Evolutionary conservation across 2,113 vertebrate species (phyloP).

Genomic region (Tupaia chinensis): DNA sequence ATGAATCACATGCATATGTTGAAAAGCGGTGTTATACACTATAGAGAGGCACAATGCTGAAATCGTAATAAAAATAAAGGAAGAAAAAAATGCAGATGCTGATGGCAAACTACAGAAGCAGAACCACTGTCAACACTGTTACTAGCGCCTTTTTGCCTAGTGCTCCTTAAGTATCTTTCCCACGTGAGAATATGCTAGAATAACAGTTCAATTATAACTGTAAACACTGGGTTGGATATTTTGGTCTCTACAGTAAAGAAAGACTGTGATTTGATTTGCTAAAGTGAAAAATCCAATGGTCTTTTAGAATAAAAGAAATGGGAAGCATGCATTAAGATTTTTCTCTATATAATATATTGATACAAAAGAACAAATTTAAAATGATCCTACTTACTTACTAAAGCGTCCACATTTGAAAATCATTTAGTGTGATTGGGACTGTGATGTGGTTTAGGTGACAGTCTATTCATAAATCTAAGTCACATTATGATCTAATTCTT

Average conservation of each 20-base stretch:
- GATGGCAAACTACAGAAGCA: not conserved
- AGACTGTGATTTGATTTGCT: not conserved
- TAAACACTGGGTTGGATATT: not conserved
- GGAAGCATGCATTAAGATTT: not conserved
- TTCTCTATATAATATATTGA: not conserved
- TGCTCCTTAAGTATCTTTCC: not conserved
- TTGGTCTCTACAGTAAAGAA: constrained; percentile 15
- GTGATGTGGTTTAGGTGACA: not conserved
- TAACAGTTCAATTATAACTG: not conserved
- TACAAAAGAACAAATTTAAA: constrained; percentile 8
- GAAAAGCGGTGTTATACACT: too few relatives aligned
- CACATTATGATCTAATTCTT: not conserved
- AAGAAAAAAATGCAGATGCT: not conserved
- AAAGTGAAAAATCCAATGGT: constrained; percentile 17
- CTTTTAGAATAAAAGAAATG: constrained; percentile 28
- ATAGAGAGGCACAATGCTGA: too few relatives aligned
- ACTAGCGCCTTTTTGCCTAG: not conserved
- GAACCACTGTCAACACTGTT: not conserved
- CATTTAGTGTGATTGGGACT: not conserved
- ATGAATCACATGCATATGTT: too few relatives aligned
- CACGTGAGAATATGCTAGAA: not conserved
- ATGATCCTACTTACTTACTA: not conserved
- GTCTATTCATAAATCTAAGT: not conserved
- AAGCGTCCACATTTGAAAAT: not conserved
- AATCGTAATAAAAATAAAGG: too few relatives aligned